Evolutionary conservation across 2,113 vertebrate genomes (phyloP).

Genomic region (Dromaius novaehollandiae): DNA sequence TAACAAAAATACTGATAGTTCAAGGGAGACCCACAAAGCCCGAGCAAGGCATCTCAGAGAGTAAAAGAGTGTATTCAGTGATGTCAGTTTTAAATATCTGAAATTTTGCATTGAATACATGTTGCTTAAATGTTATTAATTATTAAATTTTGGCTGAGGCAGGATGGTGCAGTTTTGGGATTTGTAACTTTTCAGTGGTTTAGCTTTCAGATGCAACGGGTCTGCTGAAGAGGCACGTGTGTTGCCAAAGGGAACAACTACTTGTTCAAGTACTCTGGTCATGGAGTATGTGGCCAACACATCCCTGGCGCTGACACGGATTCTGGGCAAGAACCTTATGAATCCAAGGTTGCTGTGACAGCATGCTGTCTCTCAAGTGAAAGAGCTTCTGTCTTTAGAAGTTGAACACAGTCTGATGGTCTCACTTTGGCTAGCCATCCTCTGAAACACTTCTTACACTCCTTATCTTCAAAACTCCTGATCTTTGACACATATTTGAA

Average conservation of each 20-base stretch:
- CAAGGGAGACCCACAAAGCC: background rate
- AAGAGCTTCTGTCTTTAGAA: background rate
- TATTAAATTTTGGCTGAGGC: background rate
- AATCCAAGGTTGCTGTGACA: background rate
- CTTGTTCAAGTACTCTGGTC: background rate
- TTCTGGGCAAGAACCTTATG: background rate
- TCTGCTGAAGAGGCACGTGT: background rate
- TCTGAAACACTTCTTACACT: background rate
- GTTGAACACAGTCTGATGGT: background rate
- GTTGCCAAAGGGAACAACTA: background rate
- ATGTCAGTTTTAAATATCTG: background rate
- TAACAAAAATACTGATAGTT: conserved; percentile 61
- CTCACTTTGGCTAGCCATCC: background rate
- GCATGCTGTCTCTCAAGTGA: background rate
- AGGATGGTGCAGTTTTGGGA: background rate
- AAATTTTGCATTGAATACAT: background rate
- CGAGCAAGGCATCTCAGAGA: background rate
- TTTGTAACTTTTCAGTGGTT: background rate
- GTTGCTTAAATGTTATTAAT: background rate
- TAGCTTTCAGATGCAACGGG: background rate
- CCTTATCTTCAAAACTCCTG: background rate
- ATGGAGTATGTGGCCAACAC: background rate
- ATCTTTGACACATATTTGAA: background rate
- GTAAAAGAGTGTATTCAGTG: background rate
- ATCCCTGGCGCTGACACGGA: background rate